phyloP scores from a whole-genome alignment of 1,140 invertebrate species.

The Coptotermes formosanus region DNA sequence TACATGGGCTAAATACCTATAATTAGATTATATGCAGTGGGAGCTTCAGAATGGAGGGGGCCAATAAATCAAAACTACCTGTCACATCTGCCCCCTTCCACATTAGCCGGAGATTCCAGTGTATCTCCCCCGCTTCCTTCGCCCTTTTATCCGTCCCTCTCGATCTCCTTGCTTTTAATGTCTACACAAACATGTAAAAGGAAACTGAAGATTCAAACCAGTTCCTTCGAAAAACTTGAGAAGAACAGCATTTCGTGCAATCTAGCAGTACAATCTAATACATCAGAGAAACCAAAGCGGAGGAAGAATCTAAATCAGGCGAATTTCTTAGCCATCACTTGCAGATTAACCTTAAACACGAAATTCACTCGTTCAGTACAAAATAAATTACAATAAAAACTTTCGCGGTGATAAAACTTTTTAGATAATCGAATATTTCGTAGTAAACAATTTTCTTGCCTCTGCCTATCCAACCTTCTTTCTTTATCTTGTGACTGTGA shows the following conservation, averaged over 20 bases:
- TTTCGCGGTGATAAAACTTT: not conserved
- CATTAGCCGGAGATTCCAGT: not conserved
- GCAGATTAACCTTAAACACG: not conserved
- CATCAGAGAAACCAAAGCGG: not conserved
- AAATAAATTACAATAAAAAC: not conserved
- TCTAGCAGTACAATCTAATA: too few species aligned
- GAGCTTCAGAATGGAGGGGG: not conserved
- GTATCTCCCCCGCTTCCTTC: not conserved
- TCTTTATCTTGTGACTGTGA: too few species aligned
- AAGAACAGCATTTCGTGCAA: not conserved
- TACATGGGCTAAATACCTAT: not conserved
- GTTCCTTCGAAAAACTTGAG: not conserved
- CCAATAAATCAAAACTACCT: conserved; percentile 19
- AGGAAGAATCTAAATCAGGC: not conserved
- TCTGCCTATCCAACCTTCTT: too few species aligned
- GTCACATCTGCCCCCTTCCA: not conserved
- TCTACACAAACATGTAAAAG: not conserved
- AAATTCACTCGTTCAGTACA: not conserved
- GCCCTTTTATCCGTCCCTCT: not conserved
- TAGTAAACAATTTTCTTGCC: too few species aligned
- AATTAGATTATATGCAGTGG: not conserved
- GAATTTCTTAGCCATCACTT: not conserved
- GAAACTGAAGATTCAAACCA: not conserved
- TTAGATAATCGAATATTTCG: not conserved
- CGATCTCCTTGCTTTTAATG: not conserved